Evolutionary conservation across 2,888 invertebrate genomes (phyloP), one percentile per base, ranked within the genome.

Genomic region (Boloria euphrosyne): DNA sequence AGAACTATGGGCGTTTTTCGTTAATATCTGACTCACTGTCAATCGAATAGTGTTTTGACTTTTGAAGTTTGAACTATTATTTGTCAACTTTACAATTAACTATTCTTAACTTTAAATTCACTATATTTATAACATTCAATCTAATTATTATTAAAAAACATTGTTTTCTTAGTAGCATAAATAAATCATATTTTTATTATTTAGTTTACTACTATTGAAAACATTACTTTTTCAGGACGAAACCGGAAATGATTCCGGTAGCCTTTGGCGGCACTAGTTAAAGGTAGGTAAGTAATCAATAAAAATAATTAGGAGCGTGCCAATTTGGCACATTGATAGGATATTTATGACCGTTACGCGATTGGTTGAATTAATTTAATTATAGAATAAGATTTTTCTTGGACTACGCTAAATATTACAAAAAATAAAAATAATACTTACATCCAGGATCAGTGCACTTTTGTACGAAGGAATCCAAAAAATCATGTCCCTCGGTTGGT

Each of bases 401-500:
- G 14, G 46, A 18, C 17, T n/a, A 55, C 17, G 13, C 13, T 16
- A 49, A 46, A 5, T 59, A 52, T 6, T 53, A 66, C 62, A 68
- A 66, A 57, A 50, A 68, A 22, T 13, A 53, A 63, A 63, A 55
- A 46, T 13, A 49, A 53, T 47, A 96, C 96, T 96, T 93, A 96
- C 96, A 96, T 80, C 95, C 94, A 66, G 96, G 95, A 87, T 96
- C 96, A 54, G 96, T 95, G 83, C 96, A 96, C 90, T 96, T 96
- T 86, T 95, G 95, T 51, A 95, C 93, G 76, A 96, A 94, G 18
- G 95, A 93, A 77, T 96, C 96, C 71, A 96, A 87, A 80, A 96
- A 94, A 83, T 96, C 96, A 16, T 95, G 94, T 47, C 95, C 90
- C 79, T 96, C 96, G 17, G 94, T 93, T 62, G 94, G 93, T 80